Evolutionary conservation across 2,797 vertebrate species (phyloP).

Genomic region (Thripadectes ignobilis): DNA sequence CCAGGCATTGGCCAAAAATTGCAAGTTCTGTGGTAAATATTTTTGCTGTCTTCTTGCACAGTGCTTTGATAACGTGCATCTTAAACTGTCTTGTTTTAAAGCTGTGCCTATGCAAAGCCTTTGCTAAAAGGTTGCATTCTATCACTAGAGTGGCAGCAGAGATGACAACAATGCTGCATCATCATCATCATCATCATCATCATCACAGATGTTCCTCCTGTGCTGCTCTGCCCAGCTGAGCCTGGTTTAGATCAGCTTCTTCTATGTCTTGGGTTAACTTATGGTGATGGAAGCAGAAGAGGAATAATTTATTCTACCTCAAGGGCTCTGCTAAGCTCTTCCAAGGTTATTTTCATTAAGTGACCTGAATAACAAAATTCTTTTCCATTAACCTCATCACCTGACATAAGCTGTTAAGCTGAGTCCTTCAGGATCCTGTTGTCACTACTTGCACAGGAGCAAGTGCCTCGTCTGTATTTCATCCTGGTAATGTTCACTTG

Average conservation of each 20-base stretch:
- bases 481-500: background rate
- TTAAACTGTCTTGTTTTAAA: background rate
- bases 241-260: background rate
- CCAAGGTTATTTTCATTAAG: constrained; percentile 63
- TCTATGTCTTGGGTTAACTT: constrained; percentile 27
- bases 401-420: constrained; percentile 43
- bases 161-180: background rate
- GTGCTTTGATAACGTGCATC: background rate
- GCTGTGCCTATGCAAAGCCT: background rate
- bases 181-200: background rate
- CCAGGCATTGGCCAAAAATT: background rate
- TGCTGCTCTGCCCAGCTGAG: background rate
- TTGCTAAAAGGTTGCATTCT: background rate
- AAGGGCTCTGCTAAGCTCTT: constrained; percentile 39
- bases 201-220: background rate
- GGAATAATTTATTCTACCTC: constrained; percentile 11
- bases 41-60: background rate
- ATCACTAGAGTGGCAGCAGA: background rate
- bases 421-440: constrained; percentile 33
- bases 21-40: background rate
- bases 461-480: background rate
- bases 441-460: background rate
- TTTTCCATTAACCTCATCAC: constrained; percentile 48
- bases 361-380: constrained; percentile 35
- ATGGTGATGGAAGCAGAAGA: constrained; percentile 19